These are phyloP conservation scores for Tapera naevia DNA, from an alignment of 2,797 vertebrate genomes.

Conservation along the genomic window DNA sequence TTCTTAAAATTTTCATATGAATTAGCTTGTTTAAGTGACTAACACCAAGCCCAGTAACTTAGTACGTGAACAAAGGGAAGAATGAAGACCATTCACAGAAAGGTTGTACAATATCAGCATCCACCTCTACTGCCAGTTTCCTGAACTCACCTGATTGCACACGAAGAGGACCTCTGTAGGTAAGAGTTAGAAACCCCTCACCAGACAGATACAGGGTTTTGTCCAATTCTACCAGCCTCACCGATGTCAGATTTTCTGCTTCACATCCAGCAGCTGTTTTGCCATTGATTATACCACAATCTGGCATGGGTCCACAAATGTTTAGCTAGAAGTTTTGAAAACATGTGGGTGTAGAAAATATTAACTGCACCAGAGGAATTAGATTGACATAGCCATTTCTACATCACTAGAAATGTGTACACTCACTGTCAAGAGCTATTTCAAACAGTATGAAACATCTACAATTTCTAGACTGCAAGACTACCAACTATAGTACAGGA, in stretches of 20 bases:
- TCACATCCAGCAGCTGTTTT: constrained; percentile 82
- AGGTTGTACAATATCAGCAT: background rate
- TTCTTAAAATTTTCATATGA: background rate
- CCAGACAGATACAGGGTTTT: constrained; percentile 86
- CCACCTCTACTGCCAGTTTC: background rate
- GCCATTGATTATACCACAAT: constrained; percentile 72
- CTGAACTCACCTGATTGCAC: constrained; percentile 73
- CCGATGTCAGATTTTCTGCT: constrained; percentile 45
- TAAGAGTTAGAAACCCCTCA: constrained; percentile 85
- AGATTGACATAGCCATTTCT: background rate
- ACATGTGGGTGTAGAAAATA: background rate
- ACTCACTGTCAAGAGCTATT: background rate
- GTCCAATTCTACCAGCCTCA: constrained; percentile 79
- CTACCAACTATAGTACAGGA: background rate
- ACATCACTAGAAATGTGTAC: background rate
- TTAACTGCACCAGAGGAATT: background rate
- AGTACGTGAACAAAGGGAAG: background rate
- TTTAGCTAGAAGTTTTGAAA: constrained; percentile 82
- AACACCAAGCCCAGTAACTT: background rate
- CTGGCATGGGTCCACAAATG: constrained; percentile 79
- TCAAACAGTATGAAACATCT: background rate
- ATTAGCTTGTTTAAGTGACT: background rate
- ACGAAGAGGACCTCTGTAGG: constrained; percentile 79
- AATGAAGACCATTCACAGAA: background rate
- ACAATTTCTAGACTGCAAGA: background rate